These are phyloP conservation scores for Mus caroli DNA, from an alignment of 2,797 vertebrate genomes.

Conservation along the genomic window DNA sequence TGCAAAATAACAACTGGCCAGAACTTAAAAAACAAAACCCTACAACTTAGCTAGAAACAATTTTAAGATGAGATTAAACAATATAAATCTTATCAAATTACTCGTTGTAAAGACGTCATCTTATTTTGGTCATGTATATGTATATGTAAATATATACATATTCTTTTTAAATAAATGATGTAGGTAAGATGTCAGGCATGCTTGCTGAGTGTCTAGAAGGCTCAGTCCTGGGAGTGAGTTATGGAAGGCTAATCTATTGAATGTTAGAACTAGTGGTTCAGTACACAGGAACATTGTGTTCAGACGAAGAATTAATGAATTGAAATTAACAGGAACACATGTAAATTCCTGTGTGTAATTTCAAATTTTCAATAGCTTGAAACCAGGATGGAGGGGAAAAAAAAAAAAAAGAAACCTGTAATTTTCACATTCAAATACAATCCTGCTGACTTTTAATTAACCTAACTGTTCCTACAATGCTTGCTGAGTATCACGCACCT, in stretches of 20 bases:
- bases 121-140: background rate
- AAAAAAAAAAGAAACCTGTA: background rate
- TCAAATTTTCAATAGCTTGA: slow-evolving; percentile 22
- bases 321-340: slow-evolving; percentile 40
- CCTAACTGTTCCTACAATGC: background rate
- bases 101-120: background rate
- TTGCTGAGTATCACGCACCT: background rate
- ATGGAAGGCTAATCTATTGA: slow-evolving; percentile 15
- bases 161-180: background rate
- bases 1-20: background rate
- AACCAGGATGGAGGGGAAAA: background rate
- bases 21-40: background rate
- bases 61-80: background rate
- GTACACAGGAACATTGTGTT: background rate
- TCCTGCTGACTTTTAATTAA: slow-evolving; percentile 14
- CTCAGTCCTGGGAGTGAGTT: background rate
- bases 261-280: background rate
- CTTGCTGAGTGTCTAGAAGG: background rate
- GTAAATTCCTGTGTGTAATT: slow-evolving; percentile 52
- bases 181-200: background rate
- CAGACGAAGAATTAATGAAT: slow-evolving; percentile 19
- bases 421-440: slow-evolving; percentile 51
- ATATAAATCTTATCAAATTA: background rate
- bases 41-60: background rate
- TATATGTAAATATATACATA: too few relatives aligned